phyloP scores from a whole-genome alignment of 2,113 vertebrate genomes.

The Scolopax mira region DNA sequence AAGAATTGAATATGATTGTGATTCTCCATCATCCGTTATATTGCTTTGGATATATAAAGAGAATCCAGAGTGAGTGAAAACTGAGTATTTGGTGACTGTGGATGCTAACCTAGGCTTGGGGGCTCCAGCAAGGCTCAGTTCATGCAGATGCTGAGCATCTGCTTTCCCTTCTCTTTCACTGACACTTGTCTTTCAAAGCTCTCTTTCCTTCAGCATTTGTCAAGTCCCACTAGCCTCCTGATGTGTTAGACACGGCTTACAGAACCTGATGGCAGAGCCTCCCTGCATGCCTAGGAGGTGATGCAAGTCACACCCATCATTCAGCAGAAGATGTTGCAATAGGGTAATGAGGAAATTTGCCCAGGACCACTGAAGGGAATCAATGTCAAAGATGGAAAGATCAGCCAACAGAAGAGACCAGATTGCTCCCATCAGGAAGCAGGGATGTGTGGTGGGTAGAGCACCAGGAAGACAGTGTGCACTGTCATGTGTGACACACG shows the following conservation, averaged over 20 bases:
- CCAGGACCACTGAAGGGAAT: neutral
- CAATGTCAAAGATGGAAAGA: neutral
- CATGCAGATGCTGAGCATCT: neutral
- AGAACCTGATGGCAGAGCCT: neutral
- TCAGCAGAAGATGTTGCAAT: neutral
- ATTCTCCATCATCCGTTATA: neutral
- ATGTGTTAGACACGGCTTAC: too few relatives aligned
- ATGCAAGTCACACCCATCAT: neutral
- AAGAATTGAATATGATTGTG: neutral
- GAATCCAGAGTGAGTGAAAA: neutral
- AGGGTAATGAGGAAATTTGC: neutral
- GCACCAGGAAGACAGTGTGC: neutral
- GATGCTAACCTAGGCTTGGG: neutral
- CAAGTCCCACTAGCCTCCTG: neutral
- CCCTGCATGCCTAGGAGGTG: neutral
- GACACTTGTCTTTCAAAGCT: neutral
- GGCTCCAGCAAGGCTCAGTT: neutral
- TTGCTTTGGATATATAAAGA: neutral
- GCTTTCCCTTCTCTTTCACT: neutral
- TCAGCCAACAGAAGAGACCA: neutral
- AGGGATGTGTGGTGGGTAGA: accelerated
- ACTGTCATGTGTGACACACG: accelerated
- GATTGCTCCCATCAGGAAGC: neutral
- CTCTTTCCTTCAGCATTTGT: neutral
- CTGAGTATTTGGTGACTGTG: neutral